Evolutionary conservation across 2,797 vertebrate genomes (phyloP).

Genomic region (Pseudochaenichthys georgianus): DNA sequence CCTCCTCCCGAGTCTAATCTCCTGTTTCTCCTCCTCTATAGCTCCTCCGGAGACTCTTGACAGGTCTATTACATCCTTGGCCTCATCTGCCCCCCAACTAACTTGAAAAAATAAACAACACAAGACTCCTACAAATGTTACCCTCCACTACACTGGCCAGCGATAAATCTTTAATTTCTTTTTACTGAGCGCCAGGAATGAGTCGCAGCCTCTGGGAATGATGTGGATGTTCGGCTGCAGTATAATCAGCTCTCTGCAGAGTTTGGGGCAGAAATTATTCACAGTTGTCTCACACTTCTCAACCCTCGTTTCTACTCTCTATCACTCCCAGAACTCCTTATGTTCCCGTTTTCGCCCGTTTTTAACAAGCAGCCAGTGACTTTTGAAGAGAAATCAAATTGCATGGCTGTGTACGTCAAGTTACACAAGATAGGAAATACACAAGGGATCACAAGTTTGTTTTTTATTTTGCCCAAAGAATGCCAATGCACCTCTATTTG

Average conservation of each 20-base stretch:
- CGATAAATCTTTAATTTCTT: slow-evolving; percentile 62
- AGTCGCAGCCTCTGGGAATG: slow-evolving; percentile 37
- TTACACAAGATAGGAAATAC: background rate
- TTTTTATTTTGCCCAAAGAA: too few species aligned
- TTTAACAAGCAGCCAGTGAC: slow-evolving; percentile 26
- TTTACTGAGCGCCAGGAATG: slow-evolving; percentile 39
- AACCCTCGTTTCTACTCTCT: slow-evolving; percentile 1
- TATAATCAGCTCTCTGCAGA: slow-evolving; percentile 65
- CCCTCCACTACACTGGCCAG: slow-evolving; percentile 1
- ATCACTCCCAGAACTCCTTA: slow-evolving; percentile 9
- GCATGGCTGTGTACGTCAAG: too few species aligned
- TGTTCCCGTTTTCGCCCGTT: background rate
- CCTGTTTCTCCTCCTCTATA: slow-evolving; percentile 29
- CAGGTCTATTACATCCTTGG: slow-evolving; percentile 67
- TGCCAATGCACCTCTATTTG: background rate
- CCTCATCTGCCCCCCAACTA: slow-evolving; percentile 33
- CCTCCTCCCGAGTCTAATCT: slow-evolving; percentile 36
- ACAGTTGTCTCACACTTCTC: slow-evolving; percentile 16
- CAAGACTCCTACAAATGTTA: slow-evolving; percentile 25
- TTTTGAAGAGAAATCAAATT: slow-evolving; percentile 11
- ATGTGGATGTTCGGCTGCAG: slow-evolving; percentile 45
- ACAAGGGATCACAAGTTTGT: background rate
- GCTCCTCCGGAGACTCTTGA: slow-evolving; percentile 55
- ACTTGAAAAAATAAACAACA: background rate
- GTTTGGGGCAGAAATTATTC: slow-evolving; percentile 31